Base-by-base conservation (phyloP, 2,113 vertebrate genomes). In the Ceyx cyanopectus region DNA sequence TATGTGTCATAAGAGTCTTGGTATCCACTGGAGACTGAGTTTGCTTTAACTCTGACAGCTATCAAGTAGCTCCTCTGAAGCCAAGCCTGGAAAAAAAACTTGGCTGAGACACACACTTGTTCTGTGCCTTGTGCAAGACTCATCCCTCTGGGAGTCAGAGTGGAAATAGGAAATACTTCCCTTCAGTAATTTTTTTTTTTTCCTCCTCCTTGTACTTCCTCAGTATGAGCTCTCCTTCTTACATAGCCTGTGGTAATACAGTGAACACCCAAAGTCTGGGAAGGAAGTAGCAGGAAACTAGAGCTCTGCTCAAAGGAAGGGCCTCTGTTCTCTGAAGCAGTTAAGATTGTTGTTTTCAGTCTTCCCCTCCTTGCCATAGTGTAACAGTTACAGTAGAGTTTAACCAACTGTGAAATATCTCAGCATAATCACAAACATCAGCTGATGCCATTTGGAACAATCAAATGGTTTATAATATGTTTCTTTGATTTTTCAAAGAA, bases 401-500 rank as follows among this genome's bases (percentile, higher is more conserved):
- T 27, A 48, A 40, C 66, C 19, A 65, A 32, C 6, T 24, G 3
- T 16, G 16, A 66, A 27, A 6, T 0, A 5, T 17, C 18, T 32
- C 45, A 15, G 8, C 41, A 5, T 13, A 43, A 26, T 37, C 17
- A 27, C 5, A 1, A n/a, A 15, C 3, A 7, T 91, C 6, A 67
- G 2, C 15, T 53, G 21, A 10, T 57, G 21, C 5, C 1, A 2
- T 60, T 34, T 80, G 32, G 46, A 72, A 43, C 22, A 67, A n/a
- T 16, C 40, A 15, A 41, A 29, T 90, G 24, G 5, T 50, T 91
- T 76, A 74, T 73, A 40, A 69, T 51, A 5, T 61, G 11, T 19
- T 56, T 34, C 26, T 94, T 83, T 82, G 90, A 15, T 70, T 83
- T 92, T 86, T 53, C 79, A 65, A 97, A 99, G 98, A 99, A 93